phyloP scores from a whole-genome alignment of 2,888 invertebrate species.

The Carcina quercana region DNA sequence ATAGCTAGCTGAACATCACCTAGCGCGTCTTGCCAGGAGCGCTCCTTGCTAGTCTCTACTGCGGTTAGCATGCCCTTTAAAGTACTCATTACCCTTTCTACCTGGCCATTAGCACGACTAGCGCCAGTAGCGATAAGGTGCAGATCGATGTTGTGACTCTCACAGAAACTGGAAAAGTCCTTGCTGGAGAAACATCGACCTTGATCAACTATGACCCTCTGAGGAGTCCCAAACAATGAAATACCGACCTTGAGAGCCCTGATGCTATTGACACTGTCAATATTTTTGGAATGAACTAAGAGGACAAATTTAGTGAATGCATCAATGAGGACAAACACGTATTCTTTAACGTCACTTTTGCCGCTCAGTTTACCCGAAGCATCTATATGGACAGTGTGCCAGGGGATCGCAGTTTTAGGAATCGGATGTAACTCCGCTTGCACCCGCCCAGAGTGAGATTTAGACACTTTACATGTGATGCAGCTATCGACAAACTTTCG shows the following conservation, averaged over 20 bases:
- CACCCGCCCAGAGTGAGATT: slow-evolving; percentile 18
- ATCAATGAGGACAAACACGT: slow-evolving; percentile 10
- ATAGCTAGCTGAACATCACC: slow-evolving; percentile 18
- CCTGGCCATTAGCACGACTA: slow-evolving; percentile 15
- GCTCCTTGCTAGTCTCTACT: slow-evolving; percentile 10
- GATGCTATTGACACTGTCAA: slow-evolving; percentile 9
- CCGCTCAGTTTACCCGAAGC: slow-evolving; percentile 7
- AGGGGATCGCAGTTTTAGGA: slow-evolving; percentile 11
- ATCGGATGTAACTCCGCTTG: slow-evolving; percentile 17
- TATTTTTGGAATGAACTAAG: slow-evolving; percentile 10
- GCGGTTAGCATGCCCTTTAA: slow-evolving; percentile 18
- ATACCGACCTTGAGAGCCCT: slow-evolving; percentile 10
- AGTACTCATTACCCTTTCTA: slow-evolving; percentile 15
- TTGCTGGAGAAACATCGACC: slow-evolving; percentile 12
- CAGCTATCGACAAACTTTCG: slow-evolving; percentile 30
- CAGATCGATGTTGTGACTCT: slow-evolving; percentile 8
- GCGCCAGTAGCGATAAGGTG: slow-evolving; percentile 15
- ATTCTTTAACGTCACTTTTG: slow-evolving; percentile 6
- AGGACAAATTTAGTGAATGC: slow-evolving; percentile 18
- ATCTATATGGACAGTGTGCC: slow-evolving; percentile 13
- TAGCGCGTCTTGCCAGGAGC: slow-evolving; percentile 19
- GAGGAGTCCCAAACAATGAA: slow-evolving; percentile 14
- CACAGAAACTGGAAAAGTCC: slow-evolving; percentile 15
- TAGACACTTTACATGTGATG: slow-evolving; percentile 27
- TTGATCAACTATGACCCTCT: slow-evolving; percentile 16